Percentiles rank a stretch among this genome's conserved stretches.
Conservation (phyloP, 2,113 vertebrate species). For the Ciconia maguari region DNA sequence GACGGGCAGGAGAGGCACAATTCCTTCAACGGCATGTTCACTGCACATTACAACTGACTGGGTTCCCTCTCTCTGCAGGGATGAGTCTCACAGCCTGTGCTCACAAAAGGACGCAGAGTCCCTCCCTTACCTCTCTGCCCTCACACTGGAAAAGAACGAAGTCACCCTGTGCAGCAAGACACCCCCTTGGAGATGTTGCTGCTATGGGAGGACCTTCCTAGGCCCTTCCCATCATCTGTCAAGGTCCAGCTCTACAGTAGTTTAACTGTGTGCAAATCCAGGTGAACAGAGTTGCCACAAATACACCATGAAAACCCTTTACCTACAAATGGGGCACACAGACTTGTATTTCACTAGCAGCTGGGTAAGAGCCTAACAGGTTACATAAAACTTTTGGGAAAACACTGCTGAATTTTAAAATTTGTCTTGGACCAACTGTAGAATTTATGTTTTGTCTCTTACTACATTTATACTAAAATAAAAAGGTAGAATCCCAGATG, state of each 20-base stretch:
- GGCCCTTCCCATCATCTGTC: not conserved
- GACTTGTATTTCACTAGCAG: not conserved
- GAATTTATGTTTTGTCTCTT: not conserved
- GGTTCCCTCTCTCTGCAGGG: not conserved
- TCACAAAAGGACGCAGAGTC: not conserved
- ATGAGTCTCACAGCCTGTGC: not conserved
- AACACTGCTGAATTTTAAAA: not conserved
- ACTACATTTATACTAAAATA: not conserved
- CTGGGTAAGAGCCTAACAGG: not conserved
- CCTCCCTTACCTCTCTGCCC: not conserved
- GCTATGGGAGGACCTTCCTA: not conserved
- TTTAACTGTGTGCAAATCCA: not conserved
- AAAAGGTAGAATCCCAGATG: not conserved
- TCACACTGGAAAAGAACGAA: not conserved
- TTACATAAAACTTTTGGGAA: not conserved
- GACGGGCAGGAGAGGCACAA: not conserved
- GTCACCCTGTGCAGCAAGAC: not conserved
- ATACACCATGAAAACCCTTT: not conserved
- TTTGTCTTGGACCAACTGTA: not conserved
- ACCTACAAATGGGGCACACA: not conserved
- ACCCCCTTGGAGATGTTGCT: not conserved
- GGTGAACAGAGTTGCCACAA: not conserved
- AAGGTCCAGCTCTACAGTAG: not conserved
- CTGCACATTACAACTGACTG: fast-evolving
- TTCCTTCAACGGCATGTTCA: not conserved